These are phyloP conservation scores for Microctenopoma steveboyesi DNA, from an alignment of 2,797 vertebrate genomes.

Conservation along the genomic window DNA sequence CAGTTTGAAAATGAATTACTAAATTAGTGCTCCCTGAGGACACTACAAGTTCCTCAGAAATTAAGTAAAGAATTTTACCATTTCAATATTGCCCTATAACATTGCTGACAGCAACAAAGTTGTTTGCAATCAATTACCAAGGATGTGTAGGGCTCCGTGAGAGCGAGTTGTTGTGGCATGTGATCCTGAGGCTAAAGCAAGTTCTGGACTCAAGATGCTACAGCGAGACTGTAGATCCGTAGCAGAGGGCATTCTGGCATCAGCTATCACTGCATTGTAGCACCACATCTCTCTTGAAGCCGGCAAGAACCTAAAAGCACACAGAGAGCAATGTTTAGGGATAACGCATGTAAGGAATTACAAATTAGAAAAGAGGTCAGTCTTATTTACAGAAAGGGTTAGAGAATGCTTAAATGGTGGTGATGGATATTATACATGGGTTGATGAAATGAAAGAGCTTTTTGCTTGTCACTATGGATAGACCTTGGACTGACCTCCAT, in stretches of 20 bases:
- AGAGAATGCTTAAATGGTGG: not conserved
- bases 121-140: conserved; percentile 82
- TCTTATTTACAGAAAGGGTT: not conserved
- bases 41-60: not conserved
- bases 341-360: not conserved
- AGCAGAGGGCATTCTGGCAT: conserved; percentile 92
- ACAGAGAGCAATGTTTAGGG: not conserved
- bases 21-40: not conserved
- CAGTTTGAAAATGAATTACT: too few relatives aligned
- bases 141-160: conserved; percentile 96
- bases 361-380: not conserved
- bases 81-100: not conserved
- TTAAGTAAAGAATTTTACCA: not conserved
- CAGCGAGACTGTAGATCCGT: conserved; percentile 93
- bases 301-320: conserved; percentile 87
- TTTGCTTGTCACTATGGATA: not conserved
- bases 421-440: not conserved
- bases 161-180: conserved; percentile 96
- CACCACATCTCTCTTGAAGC: conserved; percentile 93
- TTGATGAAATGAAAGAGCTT: not conserved
- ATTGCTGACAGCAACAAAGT: not conserved
- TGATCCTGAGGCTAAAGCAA: conserved; percentile 93
- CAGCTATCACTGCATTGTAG: conserved; percentile 97
- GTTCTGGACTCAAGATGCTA: conserved; percentile 95
- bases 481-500: conserved; percentile 90